Base-by-base conservation (phyloP, 2,113 vertebrate species). In the Callipepla squamata region DNA sequence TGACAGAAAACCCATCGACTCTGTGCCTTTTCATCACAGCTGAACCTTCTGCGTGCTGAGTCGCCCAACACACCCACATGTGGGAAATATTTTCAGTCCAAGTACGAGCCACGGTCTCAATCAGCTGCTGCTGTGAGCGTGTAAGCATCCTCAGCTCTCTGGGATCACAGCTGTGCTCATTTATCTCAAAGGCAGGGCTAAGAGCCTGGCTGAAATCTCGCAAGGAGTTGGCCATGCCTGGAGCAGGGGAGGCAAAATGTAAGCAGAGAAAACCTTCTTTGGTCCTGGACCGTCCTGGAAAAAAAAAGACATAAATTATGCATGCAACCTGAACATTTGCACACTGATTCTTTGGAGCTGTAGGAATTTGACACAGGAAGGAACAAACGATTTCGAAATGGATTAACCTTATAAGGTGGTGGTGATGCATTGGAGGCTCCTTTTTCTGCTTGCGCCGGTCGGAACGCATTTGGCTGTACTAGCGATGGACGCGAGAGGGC, bases 401-500 rank as follows among this genome's bases (percentile, higher is more conserved):
- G 45, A 83, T 89, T 91, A 67, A 36, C 90, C 69, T 88, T 94
- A 91, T 93, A 88, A 80, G 90, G 53, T 32, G 36, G 28, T 40
- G 28, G 85, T 45, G 82, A 81, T 14, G 21, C 40, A 78, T 13
- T 61, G 72, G 5, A 22, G 48, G 20, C 22, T 25, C 28, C 8
- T 53, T 45, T 61, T 88, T 88, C 58, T 5, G 4, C 4, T 4
- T 11, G 5, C 36, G 42, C 30, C 61, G n/a, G 32, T 28, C 20
- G 45, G 1, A 85, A 28, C 11, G n/a, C 38, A 6, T 61, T 61
- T 38, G 42, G 72, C 57, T 83, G 40, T 15, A 6, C 61, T 9
- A 44, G 50, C 4, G 66, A 45, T 79, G 82, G 72, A 94, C 96
- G 90, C 85, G 26, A 95, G 95, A 3, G 91, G 95, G 95, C 94